Evolutionary conservation across 1,140 invertebrate species (phyloP).

Genomic region (Cherax destructor): DNA sequence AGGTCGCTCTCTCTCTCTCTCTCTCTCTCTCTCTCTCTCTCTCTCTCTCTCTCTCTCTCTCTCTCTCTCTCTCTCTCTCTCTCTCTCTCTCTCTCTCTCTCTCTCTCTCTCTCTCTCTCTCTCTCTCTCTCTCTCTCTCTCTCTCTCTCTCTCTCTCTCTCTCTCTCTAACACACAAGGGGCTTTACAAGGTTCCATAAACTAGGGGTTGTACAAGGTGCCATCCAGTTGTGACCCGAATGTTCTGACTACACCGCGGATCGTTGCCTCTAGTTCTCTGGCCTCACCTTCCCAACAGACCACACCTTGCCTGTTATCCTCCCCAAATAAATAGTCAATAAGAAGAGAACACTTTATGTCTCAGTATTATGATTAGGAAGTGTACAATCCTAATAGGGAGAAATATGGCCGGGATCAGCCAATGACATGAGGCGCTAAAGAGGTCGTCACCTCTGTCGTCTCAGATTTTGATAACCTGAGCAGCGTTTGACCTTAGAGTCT

Average conservation of each 20-base stretch:
- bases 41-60: constrained; percentile 1
- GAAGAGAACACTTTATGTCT: not conserved
- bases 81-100: constrained; percentile 7
- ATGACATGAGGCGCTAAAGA: not conserved
- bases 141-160: too few species aligned
- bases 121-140: too few species aligned
- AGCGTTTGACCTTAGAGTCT: constrained; percentile 18
- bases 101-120: constrained; percentile 5
- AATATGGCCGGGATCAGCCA: not conserved
- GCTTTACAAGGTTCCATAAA: too few species aligned
- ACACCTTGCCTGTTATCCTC: not conserved
- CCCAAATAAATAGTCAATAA: not conserved
- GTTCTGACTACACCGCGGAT: not conserved
- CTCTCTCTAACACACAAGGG: too few species aligned
- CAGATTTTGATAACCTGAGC: constrained; percentile 53
- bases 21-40: not conserved
- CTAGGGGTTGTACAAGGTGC: too few species aligned
- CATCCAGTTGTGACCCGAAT: too few species aligned
- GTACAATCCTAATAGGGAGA: not conserved
- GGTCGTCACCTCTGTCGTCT: constrained; percentile 9
- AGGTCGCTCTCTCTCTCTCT: not conserved
- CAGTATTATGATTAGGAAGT: not conserved
- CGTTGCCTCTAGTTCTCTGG: not conserved
- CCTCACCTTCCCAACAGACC: not conserved
- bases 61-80: constrained; percentile 9